Evolutionary conservation across 1,140 invertebrate species (phyloP).

Genomic region (Leptoteleia sp.): DNA sequence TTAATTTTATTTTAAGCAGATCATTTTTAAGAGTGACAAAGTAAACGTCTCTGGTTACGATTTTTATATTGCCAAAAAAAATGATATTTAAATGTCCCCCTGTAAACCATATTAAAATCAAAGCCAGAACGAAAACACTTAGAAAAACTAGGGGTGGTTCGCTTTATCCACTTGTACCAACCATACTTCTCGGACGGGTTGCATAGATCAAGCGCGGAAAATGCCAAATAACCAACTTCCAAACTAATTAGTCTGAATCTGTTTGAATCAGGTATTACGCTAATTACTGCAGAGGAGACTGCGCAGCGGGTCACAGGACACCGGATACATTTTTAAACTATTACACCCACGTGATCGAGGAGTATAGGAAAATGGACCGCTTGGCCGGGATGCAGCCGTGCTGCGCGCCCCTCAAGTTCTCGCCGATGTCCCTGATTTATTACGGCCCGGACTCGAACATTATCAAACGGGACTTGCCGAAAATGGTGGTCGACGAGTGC

Average conservation of each 20-base stretch:
- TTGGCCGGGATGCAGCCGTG: constrained; percentile 91
- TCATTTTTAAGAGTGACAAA: too few relatives aligned
- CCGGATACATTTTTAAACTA: constrained; percentile 92
- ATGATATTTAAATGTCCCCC: too few relatives aligned
- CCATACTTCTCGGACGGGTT: constrained; percentile 18
- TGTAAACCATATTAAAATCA: too few relatives aligned
- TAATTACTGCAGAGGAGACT: constrained; percentile 96
- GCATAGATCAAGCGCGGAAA: constrained; percentile 39
- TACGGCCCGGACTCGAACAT: constrained; percentile 94
- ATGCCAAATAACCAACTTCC: constrained; percentile 31
- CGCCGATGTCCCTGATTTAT: constrained; percentile 95
- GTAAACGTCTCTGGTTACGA: too few relatives aligned
- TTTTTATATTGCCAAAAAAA: too few relatives aligned
- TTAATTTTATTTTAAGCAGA: too few relatives aligned
- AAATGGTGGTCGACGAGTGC: constrained; percentile 98
- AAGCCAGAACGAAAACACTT: too few relatives aligned
- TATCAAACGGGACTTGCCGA: constrained; percentile 95
- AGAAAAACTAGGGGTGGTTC: too few relatives aligned
- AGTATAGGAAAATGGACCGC: constrained; percentile 89
- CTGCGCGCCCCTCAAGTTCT: constrained; percentile 96
- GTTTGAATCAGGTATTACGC: constrained; percentile 87
- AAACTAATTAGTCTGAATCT: constrained; percentile 51
- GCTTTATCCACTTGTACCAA: constrained; percentile 36
- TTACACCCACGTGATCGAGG: constrained; percentile 94
- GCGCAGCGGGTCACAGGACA: constrained; percentile 86